Base-by-base conservation (phyloP, 2,113 vertebrate species). In the Corapipo altera region DNA sequence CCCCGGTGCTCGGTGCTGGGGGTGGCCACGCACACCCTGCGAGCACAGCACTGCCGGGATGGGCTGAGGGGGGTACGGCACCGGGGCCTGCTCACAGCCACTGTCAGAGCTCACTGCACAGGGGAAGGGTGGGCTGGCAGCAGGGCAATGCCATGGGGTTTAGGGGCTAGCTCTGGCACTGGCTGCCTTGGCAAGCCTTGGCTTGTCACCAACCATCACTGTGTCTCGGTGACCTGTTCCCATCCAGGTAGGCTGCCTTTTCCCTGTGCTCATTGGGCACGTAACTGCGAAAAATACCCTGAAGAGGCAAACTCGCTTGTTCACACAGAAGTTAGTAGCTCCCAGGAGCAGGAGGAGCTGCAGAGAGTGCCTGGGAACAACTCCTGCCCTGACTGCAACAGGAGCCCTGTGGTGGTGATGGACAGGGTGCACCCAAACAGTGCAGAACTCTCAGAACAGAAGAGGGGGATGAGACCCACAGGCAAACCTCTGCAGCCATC, bases 1-100 rank as follows among this genome's bases (percentile, higher is more conserved):
- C 61, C 30, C 23, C 0, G 0, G 43, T 0, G 0, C 48, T 66
- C 4, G 1, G 59, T 16, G 24, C 87, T 33, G 35, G 10, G 35
- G 48, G 46, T 26, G 57, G 17, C 58, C 33, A 30, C 19, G 35
- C 17, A 54, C 8, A 6, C 44, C 41, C 19, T 11, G 27, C 0
- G 0, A 83, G 48, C 44, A 39, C 28, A n/a, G 69, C 14, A 24
- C 37, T 0, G 1, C 70, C 1, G 0, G 44, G 37, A 23, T 26
- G 8, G 41, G 44, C 35, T 48, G 30, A 1, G 6, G 15, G 52
- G 7, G 37, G 24, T 21, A 6, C 0, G 0, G 66, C 30, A 0
- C 44, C 6, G 28, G 7, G 15, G 32, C 35, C 44, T 44, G 52
- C 66, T 46, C 48, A 27, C 28, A 8, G 7, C 41, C 43, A 2